These are phyloP conservation scores for Solea solea DNA, from an alignment of 2,113 vertebrate species.

Conservation along the genomic window DNA sequence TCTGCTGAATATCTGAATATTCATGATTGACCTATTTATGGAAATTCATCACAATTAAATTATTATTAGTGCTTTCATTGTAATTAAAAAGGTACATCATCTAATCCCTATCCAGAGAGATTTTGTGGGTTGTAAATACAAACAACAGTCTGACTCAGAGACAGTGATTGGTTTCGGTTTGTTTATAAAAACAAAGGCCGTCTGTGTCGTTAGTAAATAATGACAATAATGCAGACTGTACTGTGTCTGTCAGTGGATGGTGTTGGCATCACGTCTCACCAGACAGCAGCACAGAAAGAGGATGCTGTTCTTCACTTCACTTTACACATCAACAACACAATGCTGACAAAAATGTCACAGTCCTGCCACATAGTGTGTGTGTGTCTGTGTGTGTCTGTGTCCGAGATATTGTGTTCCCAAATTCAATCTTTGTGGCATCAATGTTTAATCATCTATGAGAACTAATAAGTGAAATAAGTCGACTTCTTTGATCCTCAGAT, in stretches of 20 bases:
- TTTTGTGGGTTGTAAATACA: slow-evolving; percentile 9
- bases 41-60: too few species aligned
- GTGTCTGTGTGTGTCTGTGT: slow-evolving; percentile 10
- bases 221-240: slow-evolving; percentile 40
- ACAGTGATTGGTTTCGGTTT: slow-evolving; percentile 41
- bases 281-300: slow-evolving; percentile 39
- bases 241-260: slow-evolving; percentile 56
- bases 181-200: slow-evolving; percentile 34
- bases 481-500: too few species aligned
- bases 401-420: slow-evolving; percentile 6
- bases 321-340: not conserved
- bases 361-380: slow-evolving; percentile 7
- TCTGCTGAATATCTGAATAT: too few species aligned
- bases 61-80: too few species aligned
- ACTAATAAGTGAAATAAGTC: too few species aligned
- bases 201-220: slow-evolving; percentile 50
- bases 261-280: slow-evolving; percentile 32
- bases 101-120: not conserved
- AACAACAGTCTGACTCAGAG: slow-evolving; percentile 10
- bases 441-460: not conserved
- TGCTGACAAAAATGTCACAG: slow-evolving; percentile 21
- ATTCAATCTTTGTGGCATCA: not conserved
- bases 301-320: slow-evolving; percentile 45
- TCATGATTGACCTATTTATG: too few species aligned
- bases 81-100: too few species aligned